Base-by-base conservation (phyloP, 2,888 invertebrate species). In the Himalopsyche tibetana region DNA sequence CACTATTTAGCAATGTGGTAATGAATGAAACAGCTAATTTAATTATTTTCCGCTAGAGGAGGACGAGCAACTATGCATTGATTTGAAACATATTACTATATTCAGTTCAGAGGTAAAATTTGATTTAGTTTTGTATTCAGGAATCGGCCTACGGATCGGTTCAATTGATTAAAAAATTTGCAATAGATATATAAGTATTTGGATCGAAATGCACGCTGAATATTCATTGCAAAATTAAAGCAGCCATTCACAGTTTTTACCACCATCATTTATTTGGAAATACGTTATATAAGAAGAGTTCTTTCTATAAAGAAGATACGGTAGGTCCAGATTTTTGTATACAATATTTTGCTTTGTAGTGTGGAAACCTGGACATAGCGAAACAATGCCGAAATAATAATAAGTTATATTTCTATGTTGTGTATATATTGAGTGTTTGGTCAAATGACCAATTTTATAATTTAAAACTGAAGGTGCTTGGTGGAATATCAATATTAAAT, bases 161-260 rank as follows among this genome's bases (percentile, higher is more conserved):
- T 74, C 74, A 4, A 74, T 74, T 74, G 74, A 74, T 74, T 36
- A 74, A 74, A 74, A 74, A 74, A 74, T 74, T 74, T 12, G 74
- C 74, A 74, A 74, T 74, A 28, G 74, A 15, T 6, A 38, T 1
- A 1, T 36, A 51, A 3, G 15, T 36, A 36, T 74, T 38, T 74
- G 36, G 36, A 74, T 36, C 74, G 36, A 74, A 74, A 74, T 74
- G 28, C 36, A 36, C 0, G 63, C 6, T 4, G 63, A 19, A 51
- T 51, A 51, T 51, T 51, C 12, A 15, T 51, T 19, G 28, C 6
- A 5, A 19, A 19, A 19, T 63, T 63, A 6, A 63, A 63, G 28
- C 4, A 63, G n/a, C 38, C 74, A 74, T 74, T 74, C 74, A 74
- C 38, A 51, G 15, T 51, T 51, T 51, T 51, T 51, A 51, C 51